Conservation (phyloP, 2,888 invertebrate species). For the Bruchidius siliquastri region DNA sequence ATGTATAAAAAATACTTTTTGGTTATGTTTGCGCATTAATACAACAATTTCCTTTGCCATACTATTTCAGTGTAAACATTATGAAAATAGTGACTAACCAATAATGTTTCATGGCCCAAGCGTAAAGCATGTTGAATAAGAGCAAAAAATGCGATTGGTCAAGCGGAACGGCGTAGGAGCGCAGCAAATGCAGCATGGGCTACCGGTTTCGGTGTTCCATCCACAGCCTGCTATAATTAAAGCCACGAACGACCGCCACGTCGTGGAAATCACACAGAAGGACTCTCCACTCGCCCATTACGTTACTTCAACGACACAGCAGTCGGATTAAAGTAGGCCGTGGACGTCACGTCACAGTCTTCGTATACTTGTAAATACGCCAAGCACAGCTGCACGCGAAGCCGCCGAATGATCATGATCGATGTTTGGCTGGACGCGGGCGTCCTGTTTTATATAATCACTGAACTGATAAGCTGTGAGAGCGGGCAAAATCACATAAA, state of each 20-base stretch:
- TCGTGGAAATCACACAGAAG: not conserved
- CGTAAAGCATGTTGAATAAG: too few relatives aligned
- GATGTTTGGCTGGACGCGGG: not conserved
- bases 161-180: not conserved
- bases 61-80: too few relatives aligned
- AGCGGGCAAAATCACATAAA: too few relatives aligned
- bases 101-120: too few relatives aligned
- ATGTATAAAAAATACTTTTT: too few relatives aligned
- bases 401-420: not conserved
- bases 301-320: not conserved
- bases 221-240: not conserved
- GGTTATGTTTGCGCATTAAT: too few relatives aligned
- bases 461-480: too few relatives aligned
- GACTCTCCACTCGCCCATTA: not conserved
- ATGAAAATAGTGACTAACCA: too few relatives aligned
- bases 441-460: too few relatives aligned
- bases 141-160: too few relatives aligned
- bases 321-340: not conserved
- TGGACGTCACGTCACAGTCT: not conserved
- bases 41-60: too few relatives aligned
- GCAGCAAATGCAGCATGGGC: not conserved
- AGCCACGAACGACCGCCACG: not conserved
- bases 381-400: not conserved
- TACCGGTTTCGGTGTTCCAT: not conserved
- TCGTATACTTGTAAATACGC: not conserved